Evolutionary conservation across 2,797 vertebrate species (phyloP).

Genomic region (Oophaga sylvatica): DNA sequence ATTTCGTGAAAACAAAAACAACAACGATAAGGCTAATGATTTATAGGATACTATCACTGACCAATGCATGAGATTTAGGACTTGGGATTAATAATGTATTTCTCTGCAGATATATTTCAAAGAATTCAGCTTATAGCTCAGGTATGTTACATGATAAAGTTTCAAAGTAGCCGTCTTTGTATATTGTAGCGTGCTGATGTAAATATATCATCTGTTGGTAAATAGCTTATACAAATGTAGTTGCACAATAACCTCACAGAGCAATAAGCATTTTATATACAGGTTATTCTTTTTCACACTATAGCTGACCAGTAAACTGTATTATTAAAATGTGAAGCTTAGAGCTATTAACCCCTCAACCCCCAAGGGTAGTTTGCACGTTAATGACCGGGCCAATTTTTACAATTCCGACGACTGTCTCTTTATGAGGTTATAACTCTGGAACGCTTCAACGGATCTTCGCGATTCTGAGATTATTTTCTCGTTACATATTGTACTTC

Average conservation of each 20-base stretch:
- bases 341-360: background rate
- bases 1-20: slow-evolving; percentile 18
- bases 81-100: background rate
- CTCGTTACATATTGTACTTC: no score
- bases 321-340: background rate
- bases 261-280: background rate
- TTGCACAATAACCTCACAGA: background rate
- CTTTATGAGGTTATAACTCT: no score
- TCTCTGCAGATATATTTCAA: background rate
- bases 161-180: background rate
- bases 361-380: no score
- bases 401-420: no score
- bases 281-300: background rate
- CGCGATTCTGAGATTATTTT: no score
- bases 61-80: background rate
- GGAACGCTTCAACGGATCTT: no score
- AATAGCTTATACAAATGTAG: background rate
- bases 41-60: slow-evolving; percentile 3
- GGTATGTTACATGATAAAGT: background rate
- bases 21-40: slow-evolving; percentile 27
- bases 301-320: background rate
- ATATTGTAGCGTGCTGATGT: background rate
- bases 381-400: no score
- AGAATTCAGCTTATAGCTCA: background rate
- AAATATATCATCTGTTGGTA: background rate